A percentile compares a stretch with the other conserved stretches of the same genome.
Conservation (phyloP, 1,140 invertebrate genomes). For the Penaeus japonicus region DNA sequence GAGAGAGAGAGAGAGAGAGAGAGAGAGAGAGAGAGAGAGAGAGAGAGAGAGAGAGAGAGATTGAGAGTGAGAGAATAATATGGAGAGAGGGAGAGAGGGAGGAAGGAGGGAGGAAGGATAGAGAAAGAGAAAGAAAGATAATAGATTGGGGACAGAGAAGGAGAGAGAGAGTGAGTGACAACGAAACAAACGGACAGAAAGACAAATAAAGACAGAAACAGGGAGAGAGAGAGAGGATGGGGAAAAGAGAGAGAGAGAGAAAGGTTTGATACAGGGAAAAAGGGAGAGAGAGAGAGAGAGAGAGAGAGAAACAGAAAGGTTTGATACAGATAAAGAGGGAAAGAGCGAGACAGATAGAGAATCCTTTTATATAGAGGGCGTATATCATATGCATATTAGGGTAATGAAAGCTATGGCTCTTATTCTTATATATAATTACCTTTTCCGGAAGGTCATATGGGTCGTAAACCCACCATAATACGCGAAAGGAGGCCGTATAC, state of each 20-base stretch:
- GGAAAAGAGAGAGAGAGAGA: background rate
- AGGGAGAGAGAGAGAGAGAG: background rate
- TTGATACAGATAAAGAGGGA: background rate
- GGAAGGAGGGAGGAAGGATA: background rate
- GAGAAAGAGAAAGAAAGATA: background rate
- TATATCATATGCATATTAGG: too few relatives aligned
- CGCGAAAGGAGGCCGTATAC: background rate
- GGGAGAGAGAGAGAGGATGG: too few relatives aligned
- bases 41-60: background rate
- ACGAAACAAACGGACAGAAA: background rate
- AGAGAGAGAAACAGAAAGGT: background rate
- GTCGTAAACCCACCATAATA: too few relatives aligned
- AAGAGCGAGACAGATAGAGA: background rate
- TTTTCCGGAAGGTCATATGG: too few relatives aligned
- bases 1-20: background rate
- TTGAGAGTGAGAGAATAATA: background rate
- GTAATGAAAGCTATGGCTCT: too few relatives aligned
- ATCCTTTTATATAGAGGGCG: too few relatives aligned
- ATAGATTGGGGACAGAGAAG: background rate
- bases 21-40: background rate
- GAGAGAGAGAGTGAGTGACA: background rate
- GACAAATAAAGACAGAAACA: background rate
- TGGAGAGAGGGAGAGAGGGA: background rate
- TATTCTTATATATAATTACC: too few relatives aligned
- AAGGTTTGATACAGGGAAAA: background rate